Evolutionary conservation across 2,888 invertebrate genomes (phyloP).

Genomic region (Trisateles emortualis): DNA sequence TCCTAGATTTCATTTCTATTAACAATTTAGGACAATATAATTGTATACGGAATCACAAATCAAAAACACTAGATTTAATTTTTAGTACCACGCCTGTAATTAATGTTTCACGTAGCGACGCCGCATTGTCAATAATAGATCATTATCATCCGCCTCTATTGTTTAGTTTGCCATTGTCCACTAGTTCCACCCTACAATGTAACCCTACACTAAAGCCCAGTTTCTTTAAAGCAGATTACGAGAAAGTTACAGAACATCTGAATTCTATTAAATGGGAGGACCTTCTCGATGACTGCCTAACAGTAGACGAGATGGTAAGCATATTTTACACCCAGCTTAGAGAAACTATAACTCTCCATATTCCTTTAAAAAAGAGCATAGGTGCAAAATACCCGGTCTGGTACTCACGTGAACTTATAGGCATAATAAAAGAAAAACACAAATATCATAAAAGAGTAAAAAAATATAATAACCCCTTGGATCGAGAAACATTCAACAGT

Average conservation of each 20-base stretch:
- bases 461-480: slow-evolving; percentile 31
- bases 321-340: neutral
- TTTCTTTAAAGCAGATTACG: slow-evolving; percentile 25
- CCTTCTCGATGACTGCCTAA: neutral
- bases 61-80: slow-evolving; percentile 10
- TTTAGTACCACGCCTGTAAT: neutral
- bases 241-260: neutral
- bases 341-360: too few relatives aligned
- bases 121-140: slow-evolving; percentile 2
- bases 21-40: slow-evolving; percentile 19
- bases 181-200: neutral
- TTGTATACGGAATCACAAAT: slow-evolving; percentile 9
- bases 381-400: slow-evolving; percentile 25
- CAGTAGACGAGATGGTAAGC: neutral
- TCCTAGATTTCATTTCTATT: slow-evolving; percentile 15
- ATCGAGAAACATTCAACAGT: slow-evolving; percentile 11
- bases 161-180: neutral
- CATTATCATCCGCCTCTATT: slow-evolving; percentile 12
- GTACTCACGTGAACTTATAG: slow-evolving; percentile 20
- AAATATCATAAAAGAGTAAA: too few relatives aligned
- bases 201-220: neutral
- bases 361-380: neutral
- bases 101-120: neutral
- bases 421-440: too few relatives aligned
- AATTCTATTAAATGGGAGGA: slow-evolving; percentile 2